Evolutionary conservation across 2,113 vertebrate species (phyloP).

Genomic region (Muntiacus reevesi): DNA sequence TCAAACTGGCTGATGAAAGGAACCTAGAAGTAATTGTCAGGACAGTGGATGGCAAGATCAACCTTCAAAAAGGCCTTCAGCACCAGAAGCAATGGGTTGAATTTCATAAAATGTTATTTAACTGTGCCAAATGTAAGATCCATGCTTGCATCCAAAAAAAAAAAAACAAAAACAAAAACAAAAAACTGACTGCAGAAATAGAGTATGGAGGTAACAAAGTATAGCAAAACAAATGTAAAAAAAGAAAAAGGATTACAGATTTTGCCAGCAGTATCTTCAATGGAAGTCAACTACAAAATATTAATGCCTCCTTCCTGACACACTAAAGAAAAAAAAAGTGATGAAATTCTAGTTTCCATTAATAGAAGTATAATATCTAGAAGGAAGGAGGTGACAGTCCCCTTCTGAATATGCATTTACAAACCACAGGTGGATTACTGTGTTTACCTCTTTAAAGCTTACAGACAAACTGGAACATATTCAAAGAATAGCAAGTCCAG

Average conservation of each 20-base stretch:
- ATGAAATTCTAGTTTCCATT: background rate
- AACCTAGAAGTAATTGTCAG: background rate
- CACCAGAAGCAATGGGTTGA: background rate
- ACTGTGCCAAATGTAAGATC: background rate
- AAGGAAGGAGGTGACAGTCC: background rate
- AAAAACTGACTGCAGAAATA: background rate
- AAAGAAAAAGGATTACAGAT: background rate
- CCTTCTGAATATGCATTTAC: background rate
- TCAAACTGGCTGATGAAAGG: background rate
- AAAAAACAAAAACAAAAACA: background rate
- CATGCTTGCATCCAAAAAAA: background rate
- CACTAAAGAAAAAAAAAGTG: background rate
- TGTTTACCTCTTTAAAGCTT: background rate
- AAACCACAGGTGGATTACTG: background rate
- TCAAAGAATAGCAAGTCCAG: background rate
- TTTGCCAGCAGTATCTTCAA: background rate
- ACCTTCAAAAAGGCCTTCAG: background rate
- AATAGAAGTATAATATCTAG: background rate
- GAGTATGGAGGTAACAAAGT: background rate
- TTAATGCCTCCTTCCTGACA: background rate
- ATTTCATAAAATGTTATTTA: constrained; percentile 5
- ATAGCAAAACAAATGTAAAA: background rate
- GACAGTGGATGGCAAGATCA: background rate
- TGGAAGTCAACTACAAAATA: constrained; percentile 13
- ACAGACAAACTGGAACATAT: background rate